Conservation (phyloP, 2,113 vertebrate genomes). For the Barbus barbus region DNA sequence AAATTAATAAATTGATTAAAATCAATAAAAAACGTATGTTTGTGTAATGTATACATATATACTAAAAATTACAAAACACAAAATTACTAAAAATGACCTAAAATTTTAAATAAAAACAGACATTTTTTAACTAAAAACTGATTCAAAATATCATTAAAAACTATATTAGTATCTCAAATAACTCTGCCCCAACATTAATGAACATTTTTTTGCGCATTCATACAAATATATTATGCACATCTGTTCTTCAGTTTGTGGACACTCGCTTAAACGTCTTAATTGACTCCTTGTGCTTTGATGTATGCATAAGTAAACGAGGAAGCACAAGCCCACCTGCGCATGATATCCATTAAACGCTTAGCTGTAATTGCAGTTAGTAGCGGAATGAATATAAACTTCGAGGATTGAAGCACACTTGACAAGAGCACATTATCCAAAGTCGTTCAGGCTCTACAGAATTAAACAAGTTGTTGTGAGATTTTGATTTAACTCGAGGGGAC, state of each 20-base stretch:
- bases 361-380: not conserved
- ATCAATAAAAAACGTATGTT: no score
- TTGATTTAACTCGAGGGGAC: constrained; percentile 48
- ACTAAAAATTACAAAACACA: no score
- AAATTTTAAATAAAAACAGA: no score
- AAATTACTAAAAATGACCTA: no score
- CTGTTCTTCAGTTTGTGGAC: not conserved
- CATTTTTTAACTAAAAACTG: no score
- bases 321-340: not conserved
- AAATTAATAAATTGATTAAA: no score
- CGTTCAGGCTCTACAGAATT: constrained; percentile 23
- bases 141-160: no score
- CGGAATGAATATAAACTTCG: not conserved
- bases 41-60: no score
- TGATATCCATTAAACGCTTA: not conserved
- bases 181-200: no score
- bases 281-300: not conserved
- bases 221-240: not conserved
- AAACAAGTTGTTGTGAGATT: constrained; percentile 41
- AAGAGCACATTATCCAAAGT: constrained; percentile 28
- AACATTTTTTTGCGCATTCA: not conserved
- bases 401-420: not conserved
- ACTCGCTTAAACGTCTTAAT: not conserved
- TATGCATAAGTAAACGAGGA: not conserved
- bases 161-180: no score